Evolutionary conservation across 2,113 vertebrate species (phyloP), one percentile per base, ranked within the genome.

Genomic region (Apteryx mantelli): DNA sequence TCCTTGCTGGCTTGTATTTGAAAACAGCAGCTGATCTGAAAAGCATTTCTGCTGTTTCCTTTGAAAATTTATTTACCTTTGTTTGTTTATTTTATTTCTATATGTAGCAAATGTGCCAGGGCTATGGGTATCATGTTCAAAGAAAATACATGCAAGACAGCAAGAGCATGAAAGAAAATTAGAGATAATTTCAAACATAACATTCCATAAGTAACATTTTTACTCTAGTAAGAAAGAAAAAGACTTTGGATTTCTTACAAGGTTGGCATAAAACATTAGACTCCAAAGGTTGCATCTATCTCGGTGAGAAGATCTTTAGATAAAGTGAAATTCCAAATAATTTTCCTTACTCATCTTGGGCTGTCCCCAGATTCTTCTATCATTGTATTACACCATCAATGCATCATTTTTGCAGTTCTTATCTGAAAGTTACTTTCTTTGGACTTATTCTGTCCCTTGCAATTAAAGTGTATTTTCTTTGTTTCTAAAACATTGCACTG

Each of bases 21-120:
- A 93, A 97, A 94, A 95, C 16, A 91, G 48, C 88, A 94, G 58
- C 89, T 94, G 89, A 93, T 93, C 25, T 92, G 82, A 96, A 96
- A 94, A 95, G 74, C 40, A 30, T 70, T 93, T 95, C 66, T 96
- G 42, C 71, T 77, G 68, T 84, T 97, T 90, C 69, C 68, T 93
- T 71, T 94, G 89, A 84, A 95, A 91, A 92, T 95, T 89, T 91
- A 55, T 88, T 95, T 95, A 95, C 73, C 65, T 95, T 95, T 95
- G 68, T 93, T 96, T 93, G 82, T 93, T 92, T 95, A 24, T 88
- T 96, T 93, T 89, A 80, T 89, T 92, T 95, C 78, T 77, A 4
- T 87, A 78, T 93, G 61, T 92, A 86, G 66, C 53, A 94, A 97
- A 91, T 91, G 65, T 46, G 32, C 84, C 61, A 85, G 40, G 21